phyloP scores from a whole-genome alignment of 2,888 invertebrate species.

The Leptopilina drosophilae region DNA sequence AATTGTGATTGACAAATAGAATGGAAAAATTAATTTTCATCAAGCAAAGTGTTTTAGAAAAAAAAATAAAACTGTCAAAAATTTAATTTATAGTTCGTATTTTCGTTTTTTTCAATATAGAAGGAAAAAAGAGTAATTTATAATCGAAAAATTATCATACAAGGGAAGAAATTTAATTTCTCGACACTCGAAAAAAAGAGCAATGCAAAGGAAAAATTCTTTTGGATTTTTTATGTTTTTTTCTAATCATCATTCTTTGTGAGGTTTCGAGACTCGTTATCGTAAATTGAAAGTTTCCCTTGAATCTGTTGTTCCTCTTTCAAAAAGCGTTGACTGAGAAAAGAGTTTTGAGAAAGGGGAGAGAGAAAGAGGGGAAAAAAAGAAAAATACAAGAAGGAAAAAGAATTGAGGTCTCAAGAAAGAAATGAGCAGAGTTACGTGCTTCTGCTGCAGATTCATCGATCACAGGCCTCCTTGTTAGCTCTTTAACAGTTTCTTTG shows the following conservation, averaged over 20 bases:
- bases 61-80: no score
- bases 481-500: constrained; percentile 41
- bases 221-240: neutral
- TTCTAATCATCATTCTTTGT: constrained; percentile 7
- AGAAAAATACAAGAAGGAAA: neutral
- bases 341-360: constrained; percentile 21
- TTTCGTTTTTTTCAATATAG: no score
- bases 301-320: constrained; percentile 28
- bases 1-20: no score
- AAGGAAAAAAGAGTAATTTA: no score
- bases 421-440: constrained; percentile 27
- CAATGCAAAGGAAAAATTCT: neutral
- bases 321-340: constrained; percentile 35
- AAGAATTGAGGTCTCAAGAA: constrained; percentile 14
- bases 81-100: no score
- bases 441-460: constrained; percentile 33
- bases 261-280: constrained; percentile 15
- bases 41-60: no score
- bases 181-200: no score
- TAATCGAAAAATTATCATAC: no score
- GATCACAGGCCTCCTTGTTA: constrained; percentile 28
- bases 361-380: neutral
- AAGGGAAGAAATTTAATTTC: no score
- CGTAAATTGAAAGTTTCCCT: constrained; percentile 27
- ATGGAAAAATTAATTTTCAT: no score